Conservation (phyloP, 1,140 invertebrate species). For the Anoplophora glabripennis region DNA sequence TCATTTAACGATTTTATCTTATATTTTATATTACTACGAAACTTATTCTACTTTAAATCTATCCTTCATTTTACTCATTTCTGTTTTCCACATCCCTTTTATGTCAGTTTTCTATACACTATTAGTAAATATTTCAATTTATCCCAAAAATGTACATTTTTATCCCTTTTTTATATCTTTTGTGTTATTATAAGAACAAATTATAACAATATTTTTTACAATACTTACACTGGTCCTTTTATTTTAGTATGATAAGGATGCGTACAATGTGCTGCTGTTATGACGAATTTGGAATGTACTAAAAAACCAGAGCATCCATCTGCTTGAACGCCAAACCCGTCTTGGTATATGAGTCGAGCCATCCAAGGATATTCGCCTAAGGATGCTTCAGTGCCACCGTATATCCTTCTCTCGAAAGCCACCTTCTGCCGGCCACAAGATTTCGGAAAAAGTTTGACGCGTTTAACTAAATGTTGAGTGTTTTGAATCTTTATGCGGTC, state of each 20-base stretch:
- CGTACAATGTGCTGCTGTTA: conserved; percentile 58
- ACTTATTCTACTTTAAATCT: too few relatives aligned
- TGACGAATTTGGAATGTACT: conserved; percentile 50
- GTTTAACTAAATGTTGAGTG: neutral
- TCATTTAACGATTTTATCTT: too few relatives aligned
- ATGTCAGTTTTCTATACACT: too few relatives aligned
- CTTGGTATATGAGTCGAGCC: conserved; percentile 37
- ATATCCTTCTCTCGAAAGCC: conserved; percentile 31
- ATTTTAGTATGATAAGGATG: conserved; percentile 16
- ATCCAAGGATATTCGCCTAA: conserved; percentile 56
- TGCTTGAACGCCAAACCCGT: conserved; percentile 21
- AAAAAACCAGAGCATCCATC: conserved; percentile 54
- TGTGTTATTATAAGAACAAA: too few relatives aligned
- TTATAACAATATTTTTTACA: too few relatives aligned
- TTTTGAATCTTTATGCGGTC: neutral
- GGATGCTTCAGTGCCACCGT: conserved; percentile 44
- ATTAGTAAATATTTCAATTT: too few relatives aligned
- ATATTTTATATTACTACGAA: too few relatives aligned
- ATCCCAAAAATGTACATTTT: too few relatives aligned
- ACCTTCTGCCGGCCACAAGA: conserved; percentile 36
- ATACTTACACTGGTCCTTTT: conserved; percentile 22
- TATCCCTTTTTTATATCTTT: too few relatives aligned
- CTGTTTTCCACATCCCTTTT: too few relatives aligned
- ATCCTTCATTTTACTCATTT: too few relatives aligned
- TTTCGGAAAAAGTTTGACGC: conserved; percentile 25